Conservation (phyloP, 2,797 vertebrate species). For the Melopsittacus undulatus region DNA sequence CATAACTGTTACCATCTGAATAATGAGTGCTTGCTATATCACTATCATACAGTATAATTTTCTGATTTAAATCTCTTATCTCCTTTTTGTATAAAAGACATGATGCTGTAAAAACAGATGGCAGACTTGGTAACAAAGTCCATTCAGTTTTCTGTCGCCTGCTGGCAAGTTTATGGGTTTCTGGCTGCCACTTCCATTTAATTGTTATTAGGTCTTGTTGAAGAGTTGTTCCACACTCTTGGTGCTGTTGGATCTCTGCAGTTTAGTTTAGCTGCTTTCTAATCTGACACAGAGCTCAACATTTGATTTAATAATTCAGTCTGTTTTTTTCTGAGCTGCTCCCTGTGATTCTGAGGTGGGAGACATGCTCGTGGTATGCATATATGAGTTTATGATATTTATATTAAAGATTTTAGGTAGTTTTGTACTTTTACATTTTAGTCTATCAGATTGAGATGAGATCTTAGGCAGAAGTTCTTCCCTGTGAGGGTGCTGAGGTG, state of each 20-base stretch:
- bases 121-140: background rate
- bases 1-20: background rate
- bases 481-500: background rate
- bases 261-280: background rate
- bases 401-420: background rate
- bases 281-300: background rate
- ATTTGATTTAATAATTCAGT: background rate
- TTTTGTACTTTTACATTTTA: background rate
- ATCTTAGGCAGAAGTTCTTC: background rate
- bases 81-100: background rate
- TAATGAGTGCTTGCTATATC: background rate
- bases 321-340: background rate
- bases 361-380: background rate
- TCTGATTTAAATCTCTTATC: background rate
- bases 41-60: background rate
- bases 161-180: background rate
- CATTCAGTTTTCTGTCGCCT: conserved; percentile 22
- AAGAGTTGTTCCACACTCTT: background rate
- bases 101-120: background rate
- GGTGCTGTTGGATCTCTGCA: background rate
- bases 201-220: background rate
- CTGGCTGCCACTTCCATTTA: background rate
- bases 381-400: background rate
- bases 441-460: background rate
- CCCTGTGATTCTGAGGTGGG: background rate